These are phyloP conservation scores for Porites rus DNA, from an alignment of 92 coral and sea anemone species.

Conservation along the genomic window DNA sequence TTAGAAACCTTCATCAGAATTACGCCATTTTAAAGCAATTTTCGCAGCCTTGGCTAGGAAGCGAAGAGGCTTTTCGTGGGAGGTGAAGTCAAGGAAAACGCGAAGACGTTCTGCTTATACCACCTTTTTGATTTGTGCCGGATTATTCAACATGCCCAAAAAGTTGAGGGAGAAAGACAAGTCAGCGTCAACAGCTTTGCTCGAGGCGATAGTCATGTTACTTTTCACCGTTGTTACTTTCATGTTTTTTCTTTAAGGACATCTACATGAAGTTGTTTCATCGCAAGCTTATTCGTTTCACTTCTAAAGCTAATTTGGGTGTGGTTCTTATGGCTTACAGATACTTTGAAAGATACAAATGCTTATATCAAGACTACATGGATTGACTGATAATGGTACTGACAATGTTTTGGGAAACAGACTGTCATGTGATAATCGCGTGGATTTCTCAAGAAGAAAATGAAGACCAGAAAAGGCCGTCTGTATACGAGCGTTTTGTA, in stretches of 20 bases:
- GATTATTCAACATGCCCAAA: slow-evolving; percentile 6
- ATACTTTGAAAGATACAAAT: neutral
- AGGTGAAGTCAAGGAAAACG: neutral
- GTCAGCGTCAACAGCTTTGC: slow-evolving; percentile 18
- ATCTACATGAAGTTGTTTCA: neutral
- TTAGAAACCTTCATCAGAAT: neutral
- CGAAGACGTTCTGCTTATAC: neutral
- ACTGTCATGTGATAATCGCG: neutral
- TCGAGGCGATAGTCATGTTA: slow-evolving; percentile 11
- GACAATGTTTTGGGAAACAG: neutral
- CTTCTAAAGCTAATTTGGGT: neutral
- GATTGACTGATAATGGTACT: neutral
- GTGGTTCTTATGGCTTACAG: neutral
- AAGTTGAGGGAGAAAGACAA: slow-evolving; percentile 19
- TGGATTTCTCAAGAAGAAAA: neutral
- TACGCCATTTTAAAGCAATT: slow-evolving; percentile 11
- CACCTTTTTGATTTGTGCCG: neutral
- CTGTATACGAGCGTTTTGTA: too few species aligned
- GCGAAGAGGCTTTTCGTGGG: neutral
- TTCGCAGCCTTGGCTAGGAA: neutral
- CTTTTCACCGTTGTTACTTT: slow-evolving; percentile 4
- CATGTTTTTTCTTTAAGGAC: slow-evolving; percentile 7
- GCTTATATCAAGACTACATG: neutral
- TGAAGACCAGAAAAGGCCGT: neutral
- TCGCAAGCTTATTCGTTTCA: neutral